A percentile compares a stretch with the other conserved stretches of the same genome.
These are phyloP conservation scores for Platycheirus rosarum DNA, from an alignment of 2,888 invertebrate genomes.

Conservation along the genomic window DNA sequence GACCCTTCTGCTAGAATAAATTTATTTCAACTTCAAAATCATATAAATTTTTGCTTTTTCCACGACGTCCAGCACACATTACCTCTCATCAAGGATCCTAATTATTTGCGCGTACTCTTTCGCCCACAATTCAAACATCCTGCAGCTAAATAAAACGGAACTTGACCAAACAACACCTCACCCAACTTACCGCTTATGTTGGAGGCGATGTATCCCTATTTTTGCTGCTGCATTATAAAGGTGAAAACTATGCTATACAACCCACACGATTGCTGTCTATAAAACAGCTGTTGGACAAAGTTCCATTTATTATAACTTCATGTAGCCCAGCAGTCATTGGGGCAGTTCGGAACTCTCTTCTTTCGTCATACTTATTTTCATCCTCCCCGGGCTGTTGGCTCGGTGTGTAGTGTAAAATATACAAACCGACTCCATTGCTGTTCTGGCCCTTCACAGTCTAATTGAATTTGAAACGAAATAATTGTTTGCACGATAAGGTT, in stretches of 20 bases:
- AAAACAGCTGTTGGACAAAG: conserved; percentile 54
- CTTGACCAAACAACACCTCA: neutral
- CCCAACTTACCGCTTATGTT: conserved; percentile 34
- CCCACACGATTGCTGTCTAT: conserved; percentile 3
- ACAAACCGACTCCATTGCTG: conserved; percentile 22
- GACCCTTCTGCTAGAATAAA: conserved; percentile 53
- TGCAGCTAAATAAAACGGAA: conserved; percentile 7
- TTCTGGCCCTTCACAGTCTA: conserved; percentile 36
- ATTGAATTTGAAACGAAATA: conserved; percentile 67
- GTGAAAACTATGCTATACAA: conserved; percentile 36
- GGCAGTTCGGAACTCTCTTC: neutral
- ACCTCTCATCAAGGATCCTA: conserved; percentile 62
- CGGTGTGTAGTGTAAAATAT: conserved; percentile 36
- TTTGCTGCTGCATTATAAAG: conserved; percentile 51
- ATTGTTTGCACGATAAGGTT: conserved; percentile 62
- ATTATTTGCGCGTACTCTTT: conserved; percentile 55
- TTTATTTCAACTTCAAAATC: conserved; percentile 59
- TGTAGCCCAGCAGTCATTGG: conserved; percentile 49
- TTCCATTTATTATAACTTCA: conserved; percentile 67
- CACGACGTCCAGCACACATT: conserved; percentile 13
- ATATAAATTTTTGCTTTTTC: conserved; percentile 12
- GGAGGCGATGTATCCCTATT: conserved; percentile 44
- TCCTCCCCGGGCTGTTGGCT: neutral
- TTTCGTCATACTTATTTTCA: neutral
- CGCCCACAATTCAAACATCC: conserved; percentile 2